Conservation (phyloP, 2,888 invertebrate genomes). For the Scrobipalpa costella region DNA sequence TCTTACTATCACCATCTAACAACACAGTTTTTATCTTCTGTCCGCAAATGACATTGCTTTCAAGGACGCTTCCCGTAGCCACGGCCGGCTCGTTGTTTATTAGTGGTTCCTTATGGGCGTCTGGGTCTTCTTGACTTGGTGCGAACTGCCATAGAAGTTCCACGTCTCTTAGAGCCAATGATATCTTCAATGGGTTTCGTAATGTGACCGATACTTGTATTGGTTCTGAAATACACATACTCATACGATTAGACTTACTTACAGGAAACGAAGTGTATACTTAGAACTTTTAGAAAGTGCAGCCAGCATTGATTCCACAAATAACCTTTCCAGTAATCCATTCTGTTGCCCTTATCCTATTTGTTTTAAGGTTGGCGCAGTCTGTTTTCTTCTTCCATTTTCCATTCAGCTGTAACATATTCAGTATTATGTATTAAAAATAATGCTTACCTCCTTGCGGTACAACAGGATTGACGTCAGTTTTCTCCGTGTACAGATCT, state of each 20-base stretch:
- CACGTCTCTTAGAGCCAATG: conserved; percentile 85
- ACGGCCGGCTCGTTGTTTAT: conserved; percentile 63
- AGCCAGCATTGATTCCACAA: too few relatives aligned
- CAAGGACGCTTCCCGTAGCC: conserved; percentile 52
- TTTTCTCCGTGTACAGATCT: conserved; percentile 85
- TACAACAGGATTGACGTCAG: conserved; percentile 85
- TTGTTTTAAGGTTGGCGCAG: too few relatives aligned
- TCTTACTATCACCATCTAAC: conserved; percentile 81
- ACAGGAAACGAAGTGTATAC: too few relatives aligned
- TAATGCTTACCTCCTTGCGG: conserved; percentile 83
- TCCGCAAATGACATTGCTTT: conserved; percentile 76
- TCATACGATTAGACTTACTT: too few relatives aligned
- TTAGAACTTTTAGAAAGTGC: too few relatives aligned
- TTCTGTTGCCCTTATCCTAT: too few relatives aligned
- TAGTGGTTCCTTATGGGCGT: conserved; percentile 41
- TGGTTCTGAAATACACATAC: conserved; percentile 82
- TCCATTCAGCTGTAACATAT: too few relatives aligned
- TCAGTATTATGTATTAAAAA: neutral
- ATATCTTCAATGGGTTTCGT: conserved; percentile 88
- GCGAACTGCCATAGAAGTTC: conserved; percentile 87
- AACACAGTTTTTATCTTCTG: conserved; percentile 79
- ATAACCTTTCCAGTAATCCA: too few relatives aligned
- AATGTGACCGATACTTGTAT: conserved; percentile 89
- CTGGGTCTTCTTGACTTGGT: conserved; percentile 47
- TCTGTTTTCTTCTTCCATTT: too few relatives aligned